phyloP scores from a whole-genome alignment of 2,797 vertebrate genomes.

The Bryconaethiops microstoma region DNA sequence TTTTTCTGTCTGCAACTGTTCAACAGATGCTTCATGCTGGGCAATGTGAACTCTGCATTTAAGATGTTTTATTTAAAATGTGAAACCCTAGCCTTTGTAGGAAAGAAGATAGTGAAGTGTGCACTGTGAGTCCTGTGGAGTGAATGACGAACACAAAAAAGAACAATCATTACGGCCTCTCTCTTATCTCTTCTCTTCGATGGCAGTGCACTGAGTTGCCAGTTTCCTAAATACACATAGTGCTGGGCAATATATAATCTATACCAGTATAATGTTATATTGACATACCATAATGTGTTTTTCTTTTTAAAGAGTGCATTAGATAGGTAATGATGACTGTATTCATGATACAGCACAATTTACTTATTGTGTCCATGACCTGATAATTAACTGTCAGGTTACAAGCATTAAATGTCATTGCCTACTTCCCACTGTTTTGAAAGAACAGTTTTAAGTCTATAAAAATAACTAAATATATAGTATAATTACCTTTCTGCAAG shows the following conservation, averaged over 20 bases:
- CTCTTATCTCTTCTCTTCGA: constrained; percentile 2
- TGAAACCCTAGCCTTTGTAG: constrained; percentile 68
- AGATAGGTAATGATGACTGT: too few relatives aligned
- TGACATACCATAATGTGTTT: not conserved
- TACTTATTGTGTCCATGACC: not conserved
- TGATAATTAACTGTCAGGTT: not conserved
- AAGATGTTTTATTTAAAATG: constrained; percentile 83
- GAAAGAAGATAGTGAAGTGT: constrained; percentile 71
- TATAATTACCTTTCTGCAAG: too few relatives aligned
- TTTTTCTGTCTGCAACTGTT: not conserved
- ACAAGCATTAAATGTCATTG: not conserved
- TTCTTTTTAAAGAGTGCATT: too few relatives aligned
- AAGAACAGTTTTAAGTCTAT: not conserved
- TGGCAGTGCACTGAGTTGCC: not conserved
- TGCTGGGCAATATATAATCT: not conserved
- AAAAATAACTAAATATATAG: not conserved
- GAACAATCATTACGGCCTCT: constrained; percentile 37
- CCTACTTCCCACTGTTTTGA: not conserved
- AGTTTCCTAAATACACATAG: not conserved
- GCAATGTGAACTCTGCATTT: constrained; percentile 67
- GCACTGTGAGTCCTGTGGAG: constrained; percentile 44
- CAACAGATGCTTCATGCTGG: constrained; percentile 32
- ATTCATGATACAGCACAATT: too few relatives aligned
- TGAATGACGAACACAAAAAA: constrained; percentile 55
- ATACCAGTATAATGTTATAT: not conserved